phyloP scores from a whole-genome alignment of 2,113 vertebrate species.

The Zosterops pallidus region DNA sequence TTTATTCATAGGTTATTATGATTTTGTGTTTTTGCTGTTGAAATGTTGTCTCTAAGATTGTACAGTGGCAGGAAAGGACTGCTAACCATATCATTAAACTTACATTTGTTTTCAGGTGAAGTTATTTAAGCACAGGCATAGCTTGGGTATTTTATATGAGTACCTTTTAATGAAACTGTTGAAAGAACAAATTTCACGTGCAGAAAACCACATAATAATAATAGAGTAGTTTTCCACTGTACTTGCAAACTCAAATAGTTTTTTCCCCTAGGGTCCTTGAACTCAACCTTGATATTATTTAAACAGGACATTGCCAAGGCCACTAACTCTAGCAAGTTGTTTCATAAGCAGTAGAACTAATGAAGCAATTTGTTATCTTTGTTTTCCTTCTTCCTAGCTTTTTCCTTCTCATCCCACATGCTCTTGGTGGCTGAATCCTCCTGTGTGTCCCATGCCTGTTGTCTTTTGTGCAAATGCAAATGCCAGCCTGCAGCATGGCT shows the following conservation, averaged over 20 bases:
- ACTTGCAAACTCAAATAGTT: constrained; percentile 37
- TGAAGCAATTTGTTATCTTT: neutral
- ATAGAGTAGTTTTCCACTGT: constrained; percentile 43
- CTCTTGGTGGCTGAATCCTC: neutral
- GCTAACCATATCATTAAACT: neutral
- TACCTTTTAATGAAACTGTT: constrained; percentile 41
- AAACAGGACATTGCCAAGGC: constrained; percentile 40
- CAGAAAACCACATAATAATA: constrained; percentile 49
- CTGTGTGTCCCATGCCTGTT: accelerated
- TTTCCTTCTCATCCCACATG: neutral
- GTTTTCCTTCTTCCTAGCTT: neutral
- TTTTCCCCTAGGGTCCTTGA: neutral
- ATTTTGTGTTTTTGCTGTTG: neutral
- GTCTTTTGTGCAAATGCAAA: neutral
- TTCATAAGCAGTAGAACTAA: neutral
- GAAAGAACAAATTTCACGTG: constrained; percentile 45
- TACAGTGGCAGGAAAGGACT: neutral
- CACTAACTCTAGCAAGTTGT: neutral
- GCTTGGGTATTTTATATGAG: constrained; percentile 19
- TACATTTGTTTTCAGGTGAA: constrained; percentile 30
- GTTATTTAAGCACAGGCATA: constrained; percentile 2
- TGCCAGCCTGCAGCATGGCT: neutral
- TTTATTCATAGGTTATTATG: neutral
- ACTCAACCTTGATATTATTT: constrained; percentile 45
- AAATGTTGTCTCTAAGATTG: neutral